Evolutionary conservation across 2,113 vertebrate species (phyloP), one percentile per base, ranked within the genome.

Genomic region (Cololabis saira): DNA sequence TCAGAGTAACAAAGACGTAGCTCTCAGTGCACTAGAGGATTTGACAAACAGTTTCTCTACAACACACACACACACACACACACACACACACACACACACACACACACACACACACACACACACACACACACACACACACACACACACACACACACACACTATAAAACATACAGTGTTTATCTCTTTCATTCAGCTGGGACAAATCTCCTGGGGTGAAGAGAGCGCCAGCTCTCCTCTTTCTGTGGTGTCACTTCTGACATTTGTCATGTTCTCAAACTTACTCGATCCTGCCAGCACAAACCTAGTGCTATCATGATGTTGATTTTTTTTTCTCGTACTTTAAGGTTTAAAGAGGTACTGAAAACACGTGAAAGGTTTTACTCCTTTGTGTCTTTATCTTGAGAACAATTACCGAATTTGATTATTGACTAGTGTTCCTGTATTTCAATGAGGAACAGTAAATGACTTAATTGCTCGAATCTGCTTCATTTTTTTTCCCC

Each of bases 1-100:
- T 89, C 67, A 62, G 64, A 64, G 84, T 89, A 85, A 91, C 83
- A 88, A 87, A 89, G 83, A 86, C 76, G 42, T 58, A 81, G 78
- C 69, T 74, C 72, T 86, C 64, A 45, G 70, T 73, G 74, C 76
- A 77, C 73, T 55, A 18, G 72, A 81, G 70, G 69, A 86, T 88
- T 87, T 84, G 67, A 81, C 72, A 71, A 61, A 78, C 60, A 58
- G 41, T 67, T 19, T 19, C 27, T 37, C 22, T 22, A 45, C 22
- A 50, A 47, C 60, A 44, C 52, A 53, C 3, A 9, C 33, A 37
- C 33, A 37, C 24, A 47, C 60, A 44, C 52, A 53, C 33, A 9
- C 33, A 37, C 33, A 37, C 33, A 37, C 24, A 47, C 60, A 44
- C 52, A 53, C 33, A 9, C 33, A 37, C 33, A 37, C 33, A 37